Percentiles rank a stretch among this genome's conserved stretches.
These are phyloP conservation scores for Hucho hucho DNA, from an alignment of 2,113 vertebrate species.

Conservation along the genomic window DNA sequence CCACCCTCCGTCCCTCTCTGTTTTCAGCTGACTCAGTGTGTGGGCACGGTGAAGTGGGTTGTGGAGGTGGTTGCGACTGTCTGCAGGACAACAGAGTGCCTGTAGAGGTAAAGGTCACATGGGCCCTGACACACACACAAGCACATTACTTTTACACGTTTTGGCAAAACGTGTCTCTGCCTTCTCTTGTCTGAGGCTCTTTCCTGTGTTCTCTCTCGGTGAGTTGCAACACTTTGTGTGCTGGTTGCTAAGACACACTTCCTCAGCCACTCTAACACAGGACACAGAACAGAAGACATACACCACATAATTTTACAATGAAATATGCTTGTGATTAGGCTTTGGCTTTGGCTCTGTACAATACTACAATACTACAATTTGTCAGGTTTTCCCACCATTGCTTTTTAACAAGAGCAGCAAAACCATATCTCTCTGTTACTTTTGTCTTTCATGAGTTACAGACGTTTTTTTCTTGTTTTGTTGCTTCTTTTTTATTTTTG, in stretches of 20 bases:
- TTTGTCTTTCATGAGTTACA: no score
- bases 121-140: conserved; percentile 5
- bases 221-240: background rate
- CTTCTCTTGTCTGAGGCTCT: conserved; percentile 6
- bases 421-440: no score
- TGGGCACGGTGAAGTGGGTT: conserved; percentile 23
- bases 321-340: background rate
- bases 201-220: conserved; percentile 29
- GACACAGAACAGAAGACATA: conserved; percentile 9
- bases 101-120: background rate
- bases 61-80: background rate
- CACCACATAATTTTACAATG: background rate
- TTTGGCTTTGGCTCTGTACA: conserved; percentile 1
- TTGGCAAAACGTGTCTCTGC: background rate
- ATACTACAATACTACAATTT: conserved; percentile 4
- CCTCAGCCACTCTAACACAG: conserved; percentile 14
- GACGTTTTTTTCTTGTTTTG: no score
- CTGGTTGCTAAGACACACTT: conserved; percentile 24
- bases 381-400: background rate
- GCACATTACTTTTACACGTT: background rate
- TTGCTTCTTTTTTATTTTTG: no score
- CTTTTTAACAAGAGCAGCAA: background rate
- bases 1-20: conserved; percentile 13
- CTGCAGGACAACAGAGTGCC: background rate
- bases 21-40: conserved; percentile 28